These are phyloP conservation scores for Gari tellinella DNA, from an alignment of 2,888 invertebrate species.

Conservation along the genomic window DNA sequence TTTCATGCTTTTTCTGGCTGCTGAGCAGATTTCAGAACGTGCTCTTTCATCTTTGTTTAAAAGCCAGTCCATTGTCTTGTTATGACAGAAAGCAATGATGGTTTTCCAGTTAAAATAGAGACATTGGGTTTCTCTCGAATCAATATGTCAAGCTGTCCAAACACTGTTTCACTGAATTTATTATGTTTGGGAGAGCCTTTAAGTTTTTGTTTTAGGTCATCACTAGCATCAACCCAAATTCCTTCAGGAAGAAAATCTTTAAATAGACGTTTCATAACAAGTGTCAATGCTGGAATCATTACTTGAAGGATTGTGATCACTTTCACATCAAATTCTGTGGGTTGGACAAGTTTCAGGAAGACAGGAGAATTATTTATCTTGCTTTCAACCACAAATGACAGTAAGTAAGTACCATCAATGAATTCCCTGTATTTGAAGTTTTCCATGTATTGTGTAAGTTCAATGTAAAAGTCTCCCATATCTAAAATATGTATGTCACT, in stretches of 20 bases:
- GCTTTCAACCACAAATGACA: background rate
- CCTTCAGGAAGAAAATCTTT: background rate
- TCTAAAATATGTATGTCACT: conserved; percentile 15
- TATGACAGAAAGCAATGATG: background rate
- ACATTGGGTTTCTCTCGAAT: too few species aligned
- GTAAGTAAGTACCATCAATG: conserved; percentile 3
- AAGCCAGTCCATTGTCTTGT: too few species aligned
- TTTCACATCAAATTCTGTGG: background rate
- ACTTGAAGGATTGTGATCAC: background rate
- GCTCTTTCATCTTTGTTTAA: too few species aligned
- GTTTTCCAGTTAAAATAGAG: too few species aligned
- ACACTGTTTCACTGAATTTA: too few species aligned
- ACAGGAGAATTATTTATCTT: background rate
- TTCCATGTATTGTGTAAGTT: conserved; percentile 20
- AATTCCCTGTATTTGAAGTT: conserved; percentile 2
- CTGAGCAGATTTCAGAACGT: background rate
- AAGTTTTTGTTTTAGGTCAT: too few species aligned
- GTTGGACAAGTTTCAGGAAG: background rate
- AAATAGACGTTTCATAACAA: background rate
- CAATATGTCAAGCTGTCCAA: too few species aligned
- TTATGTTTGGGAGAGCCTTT: too few species aligned
- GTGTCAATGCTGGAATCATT: background rate
- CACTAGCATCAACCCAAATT: background rate
- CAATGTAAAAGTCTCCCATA: conserved; percentile 12
- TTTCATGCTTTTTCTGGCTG: background rate